These are phyloP conservation scores for Orchestia grillus DNA, from an alignment of 1,140 invertebrate genomes.

Conservation along the genomic window DNA sequence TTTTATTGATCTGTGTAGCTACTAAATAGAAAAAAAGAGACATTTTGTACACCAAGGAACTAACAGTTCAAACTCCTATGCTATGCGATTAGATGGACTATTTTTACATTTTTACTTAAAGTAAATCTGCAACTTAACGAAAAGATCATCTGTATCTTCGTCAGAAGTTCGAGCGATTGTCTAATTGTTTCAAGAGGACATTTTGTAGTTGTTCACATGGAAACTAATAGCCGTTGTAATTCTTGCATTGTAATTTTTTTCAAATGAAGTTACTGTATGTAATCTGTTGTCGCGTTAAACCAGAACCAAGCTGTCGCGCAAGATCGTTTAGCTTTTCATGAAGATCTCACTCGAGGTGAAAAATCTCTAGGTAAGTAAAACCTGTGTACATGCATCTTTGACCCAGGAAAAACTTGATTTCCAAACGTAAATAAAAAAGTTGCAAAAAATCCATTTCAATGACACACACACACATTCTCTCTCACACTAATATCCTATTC, in stretches of 20 bases:
- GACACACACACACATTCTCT: too few species aligned
- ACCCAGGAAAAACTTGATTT: too few species aligned
- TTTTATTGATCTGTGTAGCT: background rate
- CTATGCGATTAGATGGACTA: background rate
- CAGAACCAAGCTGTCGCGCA: background rate
- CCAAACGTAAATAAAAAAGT: background rate
- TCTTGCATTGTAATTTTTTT: too few species aligned
- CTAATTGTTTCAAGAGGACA: background rate
- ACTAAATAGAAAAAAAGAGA: background rate
- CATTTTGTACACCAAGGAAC: background rate
- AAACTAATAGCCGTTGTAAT: background rate
- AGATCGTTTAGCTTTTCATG: background rate
- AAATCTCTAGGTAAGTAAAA: too few species aligned
- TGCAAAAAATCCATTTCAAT: background rate
- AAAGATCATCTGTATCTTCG: background rate
- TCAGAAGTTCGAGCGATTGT: background rate
- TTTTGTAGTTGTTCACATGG: background rate
- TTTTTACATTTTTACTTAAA: background rate
- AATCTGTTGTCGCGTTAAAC: background rate
- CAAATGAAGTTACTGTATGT: background rate
- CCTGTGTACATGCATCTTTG: too few species aligned
- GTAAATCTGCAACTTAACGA: background rate
- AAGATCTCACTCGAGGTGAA: too few species aligned
- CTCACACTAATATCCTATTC: background rate
- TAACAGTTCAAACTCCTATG: background rate